These are phyloP conservation scores for Hyalella azteca DNA, from an alignment of 2,888 invertebrate species.

Conservation along the genomic window DNA sequence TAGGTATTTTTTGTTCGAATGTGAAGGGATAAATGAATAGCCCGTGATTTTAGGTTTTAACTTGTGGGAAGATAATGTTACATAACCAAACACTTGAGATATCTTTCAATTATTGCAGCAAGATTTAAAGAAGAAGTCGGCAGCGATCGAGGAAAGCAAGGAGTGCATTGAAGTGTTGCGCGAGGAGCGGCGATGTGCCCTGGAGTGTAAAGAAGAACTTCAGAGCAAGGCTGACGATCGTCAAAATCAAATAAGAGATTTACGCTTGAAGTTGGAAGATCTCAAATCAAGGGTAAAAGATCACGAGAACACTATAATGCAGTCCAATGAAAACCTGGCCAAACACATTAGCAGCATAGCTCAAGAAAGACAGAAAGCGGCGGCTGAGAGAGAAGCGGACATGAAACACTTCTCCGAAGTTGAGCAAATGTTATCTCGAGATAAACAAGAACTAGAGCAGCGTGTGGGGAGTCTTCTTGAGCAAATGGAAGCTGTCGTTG, in stretches of 20 bases:
- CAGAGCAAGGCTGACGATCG: not conserved
- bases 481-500: not conserved
- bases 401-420: not conserved
- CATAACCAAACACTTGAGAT: no score
- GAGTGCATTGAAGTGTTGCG: slow-evolving; percentile 48
- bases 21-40: no score
- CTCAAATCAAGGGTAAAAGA: slow-evolving; percentile 29
- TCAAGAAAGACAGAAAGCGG: not conserved
- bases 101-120: no score
- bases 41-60: no score
- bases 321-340: slow-evolving; percentile 42
- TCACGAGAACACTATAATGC: slow-evolving; percentile 26
- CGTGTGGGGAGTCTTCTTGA: not conserved
- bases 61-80: no score
- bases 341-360: slow-evolving; percentile 40
- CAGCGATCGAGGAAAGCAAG: slow-evolving; percentile 55
- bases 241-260: not conserved
- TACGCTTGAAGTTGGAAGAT: slow-evolving; percentile 43
- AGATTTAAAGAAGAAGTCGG: slow-evolving; percentile 56
- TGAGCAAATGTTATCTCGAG: not conserved
- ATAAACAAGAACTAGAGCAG: not conserved
- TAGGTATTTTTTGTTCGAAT: no score
- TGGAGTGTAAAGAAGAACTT: slow-evolving; percentile 25
- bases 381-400: not conserved
- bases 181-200: slow-evolving; percentile 46